Percentiles rank a stretch among this genome's conserved stretches.
These are phyloP conservation scores for Mormyrus lacerda DNA, from an alignment of 2,113 vertebrate genomes.

Conservation along the genomic window DNA sequence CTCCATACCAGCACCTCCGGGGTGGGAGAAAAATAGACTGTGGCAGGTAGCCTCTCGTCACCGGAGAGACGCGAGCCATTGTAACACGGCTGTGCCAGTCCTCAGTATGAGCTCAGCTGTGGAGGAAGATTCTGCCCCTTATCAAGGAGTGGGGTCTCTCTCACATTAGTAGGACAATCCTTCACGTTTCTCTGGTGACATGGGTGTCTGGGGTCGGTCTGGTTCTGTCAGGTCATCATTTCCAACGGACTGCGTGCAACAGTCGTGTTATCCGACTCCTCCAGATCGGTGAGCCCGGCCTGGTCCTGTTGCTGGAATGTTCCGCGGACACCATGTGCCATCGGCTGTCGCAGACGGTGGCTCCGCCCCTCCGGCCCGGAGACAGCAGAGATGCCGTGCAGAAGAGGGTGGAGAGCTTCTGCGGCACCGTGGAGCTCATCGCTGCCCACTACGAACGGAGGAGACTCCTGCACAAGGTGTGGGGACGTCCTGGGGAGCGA, in stretches of 20 bases:
- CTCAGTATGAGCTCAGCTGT: background rate
- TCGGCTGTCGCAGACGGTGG: slow-evolving; percentile 56
- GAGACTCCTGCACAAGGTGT: slow-evolving; percentile 71
- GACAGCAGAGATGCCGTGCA: slow-evolving; percentile 28
- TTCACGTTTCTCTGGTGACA: background rate
- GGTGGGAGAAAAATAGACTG: background rate
- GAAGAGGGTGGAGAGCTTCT: slow-evolving; percentile 62
- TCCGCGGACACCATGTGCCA: slow-evolving; percentile 70
- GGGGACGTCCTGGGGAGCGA: background rate
- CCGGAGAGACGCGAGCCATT: background rate
- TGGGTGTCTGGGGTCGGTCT: background rate
- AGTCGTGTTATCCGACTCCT: background rate
- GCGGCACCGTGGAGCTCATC: slow-evolving; percentile 54
- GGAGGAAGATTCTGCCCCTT: background rate
- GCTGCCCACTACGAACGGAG: slow-evolving; percentile 68
- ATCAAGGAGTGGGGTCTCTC: background rate
- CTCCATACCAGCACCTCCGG: background rate
- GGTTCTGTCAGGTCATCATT: background rate
- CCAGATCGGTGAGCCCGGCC: slow-evolving; percentile 74
- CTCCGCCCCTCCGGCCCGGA: slow-evolving; percentile 30
- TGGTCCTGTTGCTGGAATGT: slow-evolving; percentile 77
- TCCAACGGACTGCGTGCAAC: background rate
- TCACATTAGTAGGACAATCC: background rate
- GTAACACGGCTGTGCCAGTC: background rate
- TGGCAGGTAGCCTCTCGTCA: background rate